phyloP scores from a whole-genome alignment of 1,140 invertebrate genomes.

The Coelopa frigida region DNA sequence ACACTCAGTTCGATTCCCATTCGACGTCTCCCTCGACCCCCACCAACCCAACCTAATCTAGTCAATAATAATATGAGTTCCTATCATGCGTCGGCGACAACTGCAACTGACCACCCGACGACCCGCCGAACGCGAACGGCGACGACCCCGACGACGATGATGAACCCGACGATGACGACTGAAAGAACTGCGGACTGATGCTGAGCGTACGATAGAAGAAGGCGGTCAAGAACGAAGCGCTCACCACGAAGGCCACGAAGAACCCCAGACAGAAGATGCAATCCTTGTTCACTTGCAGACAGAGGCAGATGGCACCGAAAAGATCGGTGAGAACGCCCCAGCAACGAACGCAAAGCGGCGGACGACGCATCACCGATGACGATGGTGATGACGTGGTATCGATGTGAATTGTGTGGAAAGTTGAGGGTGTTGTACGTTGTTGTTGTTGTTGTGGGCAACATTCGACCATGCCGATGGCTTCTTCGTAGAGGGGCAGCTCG shows the following conservation, averaged over 20 bases:
- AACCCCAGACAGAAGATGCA: constrained; percentile 39
- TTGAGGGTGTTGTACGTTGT: background rate
- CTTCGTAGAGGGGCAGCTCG: no score
- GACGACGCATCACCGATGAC: background rate
- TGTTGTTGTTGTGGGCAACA: no score
- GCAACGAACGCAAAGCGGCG: constrained; percentile 13
- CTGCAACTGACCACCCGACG: no score
- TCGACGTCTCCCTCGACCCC: no score
- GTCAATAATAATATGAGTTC: no score
- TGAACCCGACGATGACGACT: constrained; percentile 6
- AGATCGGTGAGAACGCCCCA: constrained; percentile 22
- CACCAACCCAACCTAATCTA: no score
- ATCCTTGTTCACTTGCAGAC: constrained; percentile 38
- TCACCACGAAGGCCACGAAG: constrained; percentile 37
- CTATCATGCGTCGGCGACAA: no score
- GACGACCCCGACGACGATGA: no score
- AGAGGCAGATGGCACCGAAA: constrained; percentile 27
- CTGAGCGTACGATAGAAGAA: constrained; percentile 38
- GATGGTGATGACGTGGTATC: constrained; percentile 15
- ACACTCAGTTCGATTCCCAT: no score
- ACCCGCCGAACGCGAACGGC: no score
- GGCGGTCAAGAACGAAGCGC: constrained; percentile 36
- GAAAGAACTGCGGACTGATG: constrained; percentile 13
- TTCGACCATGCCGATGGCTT: no score
- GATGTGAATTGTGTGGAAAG: constrained; percentile 28